These are phyloP conservation scores for Plagodis dolabraria DNA, from an alignment of 2,888 invertebrate genomes.

Conservation along the genomic window DNA sequence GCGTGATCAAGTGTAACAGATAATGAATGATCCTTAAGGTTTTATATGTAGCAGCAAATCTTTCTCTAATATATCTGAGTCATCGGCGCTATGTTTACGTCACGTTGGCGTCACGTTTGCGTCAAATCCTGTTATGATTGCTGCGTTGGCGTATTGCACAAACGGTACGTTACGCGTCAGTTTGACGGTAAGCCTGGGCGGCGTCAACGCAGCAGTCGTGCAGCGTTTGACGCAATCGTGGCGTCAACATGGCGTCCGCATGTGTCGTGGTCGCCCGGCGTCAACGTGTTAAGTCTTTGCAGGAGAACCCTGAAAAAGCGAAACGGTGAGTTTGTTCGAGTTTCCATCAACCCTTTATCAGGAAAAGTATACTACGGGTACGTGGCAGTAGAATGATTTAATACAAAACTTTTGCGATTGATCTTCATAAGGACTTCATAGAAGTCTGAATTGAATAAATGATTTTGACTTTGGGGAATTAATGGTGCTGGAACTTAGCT, in stretches of 20 bases:
- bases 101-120: not conserved
- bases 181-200: not conserved
- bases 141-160: not conserved
- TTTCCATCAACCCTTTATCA: no score
- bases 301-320: not conserved
- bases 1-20: no score
- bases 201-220: not conserved
- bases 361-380: no score
- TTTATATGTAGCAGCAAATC: not conserved
- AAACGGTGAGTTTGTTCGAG: no score
- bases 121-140: not conserved
- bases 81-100: not conserved
- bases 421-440: no score
- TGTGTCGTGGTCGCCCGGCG: not conserved
- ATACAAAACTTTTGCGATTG: no score
- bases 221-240: slow-evolving; percentile 1
- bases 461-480: no score
- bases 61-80: not conserved
- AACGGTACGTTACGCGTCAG: not conserved
- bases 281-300: not conserved
- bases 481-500: no score
- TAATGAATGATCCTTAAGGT: no score
- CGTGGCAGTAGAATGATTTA: no score
- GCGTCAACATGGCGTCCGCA: not conserved
- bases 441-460: no score